Percentiles rank a stretch among this genome's conserved stretches.
Conservation (phyloP, 2,113 vertebrate species). For the Cynocephalus volans region DNA sequence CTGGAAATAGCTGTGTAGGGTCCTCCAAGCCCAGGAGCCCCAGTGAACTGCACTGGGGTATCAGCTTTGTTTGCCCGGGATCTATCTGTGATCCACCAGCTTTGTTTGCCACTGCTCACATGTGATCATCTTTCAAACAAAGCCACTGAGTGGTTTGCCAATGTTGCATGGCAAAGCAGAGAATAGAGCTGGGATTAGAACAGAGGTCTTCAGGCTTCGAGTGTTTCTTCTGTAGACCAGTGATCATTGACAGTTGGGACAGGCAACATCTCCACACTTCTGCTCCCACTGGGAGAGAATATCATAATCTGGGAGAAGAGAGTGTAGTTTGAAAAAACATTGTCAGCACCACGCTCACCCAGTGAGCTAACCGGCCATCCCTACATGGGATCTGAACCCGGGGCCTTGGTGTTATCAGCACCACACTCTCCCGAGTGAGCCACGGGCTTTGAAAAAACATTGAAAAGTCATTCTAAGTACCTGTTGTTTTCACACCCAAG, state of each 20-base stretch:
- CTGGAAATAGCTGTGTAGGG: not conserved
- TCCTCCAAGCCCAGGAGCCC: not conserved
- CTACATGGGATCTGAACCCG: too few species aligned
- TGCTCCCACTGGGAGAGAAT: not conserved
- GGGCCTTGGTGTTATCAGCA: too few species aligned
- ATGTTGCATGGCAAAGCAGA: not conserved
- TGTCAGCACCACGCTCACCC: too few species aligned
- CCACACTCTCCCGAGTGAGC: too few species aligned
- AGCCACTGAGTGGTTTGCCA: not conserved
- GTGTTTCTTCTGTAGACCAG: not conserved
- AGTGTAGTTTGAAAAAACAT: not conserved
- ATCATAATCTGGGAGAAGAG: not conserved
- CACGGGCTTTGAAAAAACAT: not conserved
- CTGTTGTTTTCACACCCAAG: not conserved
- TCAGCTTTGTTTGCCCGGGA: not conserved
- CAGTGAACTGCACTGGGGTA: not conserved
- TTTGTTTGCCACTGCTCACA: too few species aligned
- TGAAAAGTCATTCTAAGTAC: not conserved
- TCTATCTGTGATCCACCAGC: not conserved
- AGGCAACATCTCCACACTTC: not conserved
- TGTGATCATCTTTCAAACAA: not conserved
- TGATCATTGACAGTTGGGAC: not conserved
- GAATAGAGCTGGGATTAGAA: not conserved
- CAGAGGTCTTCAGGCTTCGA: not conserved
- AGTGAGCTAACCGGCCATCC: too few species aligned